phyloP scores from a whole-genome alignment of 2,113 vertebrate species.

The Vidua chalybeata region DNA sequence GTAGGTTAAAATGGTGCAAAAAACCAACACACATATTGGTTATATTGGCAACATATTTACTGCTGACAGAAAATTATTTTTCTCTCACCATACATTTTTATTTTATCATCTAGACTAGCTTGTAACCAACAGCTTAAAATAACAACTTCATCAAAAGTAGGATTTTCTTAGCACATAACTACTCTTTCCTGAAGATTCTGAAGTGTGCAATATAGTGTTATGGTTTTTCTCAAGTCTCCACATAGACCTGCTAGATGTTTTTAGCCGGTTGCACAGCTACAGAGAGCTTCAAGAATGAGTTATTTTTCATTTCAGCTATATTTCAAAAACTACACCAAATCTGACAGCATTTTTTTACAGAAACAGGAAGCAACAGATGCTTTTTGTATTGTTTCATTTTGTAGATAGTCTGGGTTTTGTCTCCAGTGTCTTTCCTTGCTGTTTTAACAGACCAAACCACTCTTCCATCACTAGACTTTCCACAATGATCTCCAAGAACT shows the following conservation, averaged over 20 bases:
- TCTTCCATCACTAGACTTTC: constrained; percentile 10
- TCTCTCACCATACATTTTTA: background rate
- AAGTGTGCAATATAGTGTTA: background rate
- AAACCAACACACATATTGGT: background rate
- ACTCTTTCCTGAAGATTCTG: background rate
- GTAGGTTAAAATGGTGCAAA: background rate
- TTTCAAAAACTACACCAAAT: background rate
- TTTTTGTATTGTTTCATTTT: constrained; percentile 11
- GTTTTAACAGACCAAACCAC: background rate
- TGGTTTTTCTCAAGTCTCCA: background rate
- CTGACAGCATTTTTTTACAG: background rate
- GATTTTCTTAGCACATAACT: background rate
- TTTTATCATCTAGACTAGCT: background rate
- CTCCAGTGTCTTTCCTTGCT: background rate
- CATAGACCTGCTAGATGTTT: background rate
- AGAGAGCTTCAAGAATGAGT: background rate
- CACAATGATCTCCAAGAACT: background rate
- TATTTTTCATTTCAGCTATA: background rate
- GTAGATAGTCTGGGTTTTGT: constrained; percentile 4
- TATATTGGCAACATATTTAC: background rate
- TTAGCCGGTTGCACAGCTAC: background rate
- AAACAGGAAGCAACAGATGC: constrained; percentile 7
- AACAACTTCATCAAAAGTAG: background rate
- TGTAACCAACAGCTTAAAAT: background rate
- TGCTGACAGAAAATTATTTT: background rate